Conservation (phyloP, 2,113 vertebrate genomes). For the Rhipidura dahli region DNA sequence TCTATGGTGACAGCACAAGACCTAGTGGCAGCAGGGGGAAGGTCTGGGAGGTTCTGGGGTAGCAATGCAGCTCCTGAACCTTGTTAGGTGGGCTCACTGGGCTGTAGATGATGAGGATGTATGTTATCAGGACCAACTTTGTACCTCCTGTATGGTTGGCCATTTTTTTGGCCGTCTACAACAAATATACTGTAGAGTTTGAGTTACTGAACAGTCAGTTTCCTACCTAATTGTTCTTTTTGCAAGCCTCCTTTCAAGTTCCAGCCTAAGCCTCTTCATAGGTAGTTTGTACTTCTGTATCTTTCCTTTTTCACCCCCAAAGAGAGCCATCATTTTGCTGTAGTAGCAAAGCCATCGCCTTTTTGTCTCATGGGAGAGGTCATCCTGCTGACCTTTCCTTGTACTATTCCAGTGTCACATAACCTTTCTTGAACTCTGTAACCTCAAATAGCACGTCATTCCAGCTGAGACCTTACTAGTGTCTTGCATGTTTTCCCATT, state of each 20-base stretch:
- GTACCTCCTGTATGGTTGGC: not conserved
- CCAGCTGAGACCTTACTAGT: not conserved
- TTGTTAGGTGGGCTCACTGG: not conserved
- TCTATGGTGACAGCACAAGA: not conserved
- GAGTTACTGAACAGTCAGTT: not conserved
- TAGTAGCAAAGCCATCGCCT: not conserved
- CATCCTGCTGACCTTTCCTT: not conserved
- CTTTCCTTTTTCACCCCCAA: not conserved
- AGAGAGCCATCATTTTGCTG: not conserved
- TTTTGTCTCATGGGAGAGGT: slow-evolving; percentile 6
- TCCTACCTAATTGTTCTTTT: not conserved
- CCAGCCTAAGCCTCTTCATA: not conserved
- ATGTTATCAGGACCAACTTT: not conserved
- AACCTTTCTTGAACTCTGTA: not conserved
- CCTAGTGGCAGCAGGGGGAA: not conserved
- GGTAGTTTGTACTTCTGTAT: not conserved
- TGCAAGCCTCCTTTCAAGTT: not conserved
- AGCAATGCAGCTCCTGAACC: not conserved
- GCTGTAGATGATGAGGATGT: not conserved
- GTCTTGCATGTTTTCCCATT: not conserved
- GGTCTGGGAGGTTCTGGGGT: not conserved
- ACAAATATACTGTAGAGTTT: not conserved
- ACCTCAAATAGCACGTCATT: not conserved
- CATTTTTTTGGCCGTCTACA: not conserved
- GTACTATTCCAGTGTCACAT: not conserved